These are phyloP conservation scores for Harpagoxenus sublaevis DNA, from an alignment of 2,888 invertebrate genomes.

Conservation along the genomic window DNA sequence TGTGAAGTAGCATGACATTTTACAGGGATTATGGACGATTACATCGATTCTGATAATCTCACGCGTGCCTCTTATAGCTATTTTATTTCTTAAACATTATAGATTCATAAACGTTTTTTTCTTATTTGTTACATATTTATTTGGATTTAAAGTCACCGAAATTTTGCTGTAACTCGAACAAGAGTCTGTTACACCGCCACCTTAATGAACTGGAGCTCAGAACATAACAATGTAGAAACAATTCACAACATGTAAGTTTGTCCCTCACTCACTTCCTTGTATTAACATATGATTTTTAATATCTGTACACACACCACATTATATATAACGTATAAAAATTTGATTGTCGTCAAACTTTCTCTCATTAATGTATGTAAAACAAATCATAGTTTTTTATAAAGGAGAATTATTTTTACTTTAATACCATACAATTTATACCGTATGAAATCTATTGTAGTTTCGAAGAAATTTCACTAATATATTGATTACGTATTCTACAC, in stretches of 20 bases:
- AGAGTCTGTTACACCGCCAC: slow-evolving; percentile 86
- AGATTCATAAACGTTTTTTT: slow-evolving; percentile 81
- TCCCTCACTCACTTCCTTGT: slow-evolving; percentile 82
- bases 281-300: slow-evolving; percentile 73
- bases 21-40: slow-evolving; percentile 66
- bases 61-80: slow-evolving; percentile 68
- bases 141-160: slow-evolving; percentile 86
- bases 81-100: slow-evolving; percentile 62
- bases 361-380: not conserved
- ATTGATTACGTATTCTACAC: not conserved
- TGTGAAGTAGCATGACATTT: slow-evolving; percentile 78
- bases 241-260: slow-evolving; percentile 85
- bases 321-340: slow-evolving; percentile 47
- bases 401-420: not conserved
- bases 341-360: not conserved
- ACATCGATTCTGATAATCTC: slow-evolving; percentile 63
- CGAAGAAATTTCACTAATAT: not conserved
- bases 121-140: slow-evolving; percentile 86
- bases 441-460: not conserved
- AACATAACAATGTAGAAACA: slow-evolving; percentile 85
- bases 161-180: slow-evolving; percentile 86
- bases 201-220: slow-evolving; percentile 86
- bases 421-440: not conserved
- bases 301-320: slow-evolving; percentile 65
- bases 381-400: not conserved